These are phyloP conservation scores for Philaenus spumarius DNA, from an alignment of 1,140 invertebrate species.

Conservation along the genomic window DNA sequence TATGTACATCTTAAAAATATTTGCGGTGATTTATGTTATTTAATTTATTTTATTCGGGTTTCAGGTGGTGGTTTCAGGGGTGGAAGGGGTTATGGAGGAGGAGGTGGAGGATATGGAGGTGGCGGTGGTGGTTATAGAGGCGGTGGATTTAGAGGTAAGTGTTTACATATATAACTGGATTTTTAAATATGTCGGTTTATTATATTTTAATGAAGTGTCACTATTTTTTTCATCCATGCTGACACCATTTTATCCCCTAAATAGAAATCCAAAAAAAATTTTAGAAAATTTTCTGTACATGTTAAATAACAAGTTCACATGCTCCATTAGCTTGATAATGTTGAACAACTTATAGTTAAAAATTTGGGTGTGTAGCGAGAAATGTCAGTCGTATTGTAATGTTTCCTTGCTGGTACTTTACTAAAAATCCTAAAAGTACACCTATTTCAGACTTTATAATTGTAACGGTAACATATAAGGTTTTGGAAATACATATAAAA, in stretches of 20 bases:
- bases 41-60: background rate
- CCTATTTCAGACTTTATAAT: too few relatives aligned
- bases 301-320: background rate
- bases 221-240: background rate
- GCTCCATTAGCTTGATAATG: background rate
- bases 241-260: background rate
- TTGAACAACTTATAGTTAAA: too few relatives aligned
- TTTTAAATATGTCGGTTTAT: background rate
- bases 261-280: background rate
- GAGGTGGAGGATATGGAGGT: conserved; percentile 21
- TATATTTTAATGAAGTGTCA: background rate
- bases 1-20: too few relatives aligned
- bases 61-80: conserved; percentile 32
- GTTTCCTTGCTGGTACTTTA: too few relatives aligned
- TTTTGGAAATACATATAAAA: too few relatives aligned
- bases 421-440: too few relatives aligned
- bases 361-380: too few relatives aligned
- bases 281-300: background rate
- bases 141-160: conserved; percentile 22
- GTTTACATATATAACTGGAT: background rate
- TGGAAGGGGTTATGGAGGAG: conserved; percentile 36
- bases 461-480: too few relatives aligned
- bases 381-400: too few relatives aligned
- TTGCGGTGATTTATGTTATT: too few relatives aligned
- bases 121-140: conserved; percentile 23